A percentile compares a stretch with the other conserved stretches of the same genome.
These are phyloP conservation scores for Polia nebulosa DNA, from an alignment of 2,888 invertebrate species.

Conservation along the genomic window DNA sequence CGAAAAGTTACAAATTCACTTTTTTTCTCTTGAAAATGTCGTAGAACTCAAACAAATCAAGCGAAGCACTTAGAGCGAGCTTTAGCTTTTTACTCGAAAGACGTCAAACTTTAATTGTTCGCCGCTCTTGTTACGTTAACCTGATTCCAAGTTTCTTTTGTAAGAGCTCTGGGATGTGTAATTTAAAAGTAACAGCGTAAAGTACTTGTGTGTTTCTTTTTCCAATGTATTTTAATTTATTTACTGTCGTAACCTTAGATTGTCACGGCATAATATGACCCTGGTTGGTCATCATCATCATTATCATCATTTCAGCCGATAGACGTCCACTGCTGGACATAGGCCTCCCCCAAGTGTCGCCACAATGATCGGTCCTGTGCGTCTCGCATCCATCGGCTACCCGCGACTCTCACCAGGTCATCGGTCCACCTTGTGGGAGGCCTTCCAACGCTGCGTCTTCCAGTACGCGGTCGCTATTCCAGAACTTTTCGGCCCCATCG, in stretches of 20 bases:
- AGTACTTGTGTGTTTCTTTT: conserved; percentile 35
- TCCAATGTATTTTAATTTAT: conserved; percentile 1
- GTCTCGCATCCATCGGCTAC: too few species aligned
- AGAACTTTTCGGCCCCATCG: too few species aligned
- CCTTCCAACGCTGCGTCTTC: too few species aligned
- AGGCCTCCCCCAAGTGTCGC: too few species aligned
- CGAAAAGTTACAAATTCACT: conserved; percentile 50
- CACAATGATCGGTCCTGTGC: too few species aligned
- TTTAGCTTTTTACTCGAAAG: conserved; percentile 70
- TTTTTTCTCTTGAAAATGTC: conserved; percentile 71
- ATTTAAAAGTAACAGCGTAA: conserved; percentile 59
- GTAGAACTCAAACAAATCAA: conserved; percentile 86
- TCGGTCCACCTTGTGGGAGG: too few species aligned
- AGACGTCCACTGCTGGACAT: too few species aligned
- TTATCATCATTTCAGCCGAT: too few species aligned
- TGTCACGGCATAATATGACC: background rate
- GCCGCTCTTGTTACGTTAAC: conserved; percentile 76
- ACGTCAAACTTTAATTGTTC: conserved; percentile 85
- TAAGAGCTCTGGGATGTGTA: conserved; percentile 62
- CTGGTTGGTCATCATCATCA: too few species aligned
- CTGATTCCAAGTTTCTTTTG: conserved; percentile 72
- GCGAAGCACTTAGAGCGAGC: conserved; percentile 79
- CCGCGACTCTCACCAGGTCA: too few species aligned
- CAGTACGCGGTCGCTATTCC: too few species aligned
- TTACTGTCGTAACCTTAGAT: background rate